Evolutionary conservation across 2,113 vertebrate species (phyloP).

Genomic region (Nestor notabilis): DNA sequence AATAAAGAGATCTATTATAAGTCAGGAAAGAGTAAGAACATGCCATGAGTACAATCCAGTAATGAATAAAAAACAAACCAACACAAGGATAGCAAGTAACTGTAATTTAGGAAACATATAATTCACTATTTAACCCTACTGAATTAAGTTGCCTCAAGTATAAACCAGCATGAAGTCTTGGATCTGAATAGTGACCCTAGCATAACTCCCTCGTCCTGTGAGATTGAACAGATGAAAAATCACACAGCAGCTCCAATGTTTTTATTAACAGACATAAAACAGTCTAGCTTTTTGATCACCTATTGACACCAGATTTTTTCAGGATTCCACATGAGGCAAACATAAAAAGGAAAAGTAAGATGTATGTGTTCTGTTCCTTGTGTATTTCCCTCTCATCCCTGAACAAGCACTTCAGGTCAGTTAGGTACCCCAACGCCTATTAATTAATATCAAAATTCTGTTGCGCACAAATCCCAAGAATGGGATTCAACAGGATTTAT

Average conservation of each 20-base stretch:
- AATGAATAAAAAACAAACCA: slow-evolving; percentile 5
- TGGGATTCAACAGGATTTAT: neutral
- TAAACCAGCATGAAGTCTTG: neutral
- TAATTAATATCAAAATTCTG: neutral
- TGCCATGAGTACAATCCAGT: slow-evolving; percentile 30
- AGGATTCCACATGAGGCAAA: neutral
- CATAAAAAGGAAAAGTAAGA: neutral
- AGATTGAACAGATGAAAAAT: neutral
- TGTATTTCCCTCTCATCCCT: neutral
- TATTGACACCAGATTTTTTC: neutral
- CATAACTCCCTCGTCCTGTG: neutral
- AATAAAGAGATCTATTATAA: slow-evolving; percentile 65
- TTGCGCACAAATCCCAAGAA: neutral
- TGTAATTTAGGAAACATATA: neutral
- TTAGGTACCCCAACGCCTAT: neutral
- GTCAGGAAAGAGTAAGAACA: slow-evolving; percentile 39
- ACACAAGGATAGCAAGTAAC: neutral
- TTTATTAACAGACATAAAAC: neutral
- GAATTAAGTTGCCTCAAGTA: neutral
- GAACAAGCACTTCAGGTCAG: neutral
- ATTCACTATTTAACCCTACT: neutral
- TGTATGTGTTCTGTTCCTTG: neutral
- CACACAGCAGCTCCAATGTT: neutral
- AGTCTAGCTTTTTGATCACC: neutral
- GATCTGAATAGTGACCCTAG: neutral